A percentile compares a stretch with the other conserved stretches of the same genome.
These are phyloP conservation scores for Lethenteron reissneri DNA, from an alignment of 2,113 vertebrate species.

Conservation along the genomic window DNA sequence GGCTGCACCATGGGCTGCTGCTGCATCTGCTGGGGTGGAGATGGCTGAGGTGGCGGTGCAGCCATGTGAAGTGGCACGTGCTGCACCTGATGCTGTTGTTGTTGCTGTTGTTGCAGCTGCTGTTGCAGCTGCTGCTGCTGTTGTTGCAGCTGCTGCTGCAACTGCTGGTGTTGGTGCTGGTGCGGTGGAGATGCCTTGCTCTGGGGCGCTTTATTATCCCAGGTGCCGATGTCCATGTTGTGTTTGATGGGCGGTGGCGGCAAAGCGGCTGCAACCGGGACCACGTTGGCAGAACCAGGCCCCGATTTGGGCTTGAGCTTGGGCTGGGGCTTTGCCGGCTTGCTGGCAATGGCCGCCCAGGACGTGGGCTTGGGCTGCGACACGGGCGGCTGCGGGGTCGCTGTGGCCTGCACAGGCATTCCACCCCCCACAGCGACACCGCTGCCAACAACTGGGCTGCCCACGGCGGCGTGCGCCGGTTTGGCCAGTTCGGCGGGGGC, in stretches of 20 bases:
- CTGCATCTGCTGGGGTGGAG: slow-evolving; percentile 38
- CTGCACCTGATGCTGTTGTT: slow-evolving; percentile 49
- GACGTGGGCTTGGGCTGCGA: slow-evolving; percentile 60
- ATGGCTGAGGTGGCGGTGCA: slow-evolving; percentile 76
- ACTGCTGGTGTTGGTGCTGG: slow-evolving; percentile 21
- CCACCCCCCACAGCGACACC: background rate
- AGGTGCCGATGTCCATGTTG: slow-evolving; percentile 91
- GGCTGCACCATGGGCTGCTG: slow-evolving; percentile 3
- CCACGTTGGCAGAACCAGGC: slow-evolving; percentile 18
- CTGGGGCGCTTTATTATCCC: slow-evolving; percentile 71
- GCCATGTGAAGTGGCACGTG: slow-evolving; percentile 49
- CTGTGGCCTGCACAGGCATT: slow-evolving; percentile 18
- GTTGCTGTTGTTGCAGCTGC: slow-evolving; percentile 49
- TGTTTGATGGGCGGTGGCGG: slow-evolving; percentile 81
- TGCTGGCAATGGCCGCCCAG: slow-evolving; percentile 84
- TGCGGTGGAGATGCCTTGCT: slow-evolving; percentile 49
- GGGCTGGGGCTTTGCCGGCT: slow-evolving; percentile 62
- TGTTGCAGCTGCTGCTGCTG: slow-evolving; percentile 38
- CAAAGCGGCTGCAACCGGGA: slow-evolving; percentile 25
- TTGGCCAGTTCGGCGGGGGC: slow-evolving; percentile 22
- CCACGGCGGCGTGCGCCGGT: no score
- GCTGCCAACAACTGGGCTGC: background rate
- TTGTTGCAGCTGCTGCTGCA: slow-evolving; percentile 26
- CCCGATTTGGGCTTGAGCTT: slow-evolving; percentile 66
- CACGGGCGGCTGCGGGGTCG: slow-evolving; percentile 45